phyloP scores from a whole-genome alignment of 2,113 vertebrate genomes.

The Nothoprocta perdicaria region DNA sequence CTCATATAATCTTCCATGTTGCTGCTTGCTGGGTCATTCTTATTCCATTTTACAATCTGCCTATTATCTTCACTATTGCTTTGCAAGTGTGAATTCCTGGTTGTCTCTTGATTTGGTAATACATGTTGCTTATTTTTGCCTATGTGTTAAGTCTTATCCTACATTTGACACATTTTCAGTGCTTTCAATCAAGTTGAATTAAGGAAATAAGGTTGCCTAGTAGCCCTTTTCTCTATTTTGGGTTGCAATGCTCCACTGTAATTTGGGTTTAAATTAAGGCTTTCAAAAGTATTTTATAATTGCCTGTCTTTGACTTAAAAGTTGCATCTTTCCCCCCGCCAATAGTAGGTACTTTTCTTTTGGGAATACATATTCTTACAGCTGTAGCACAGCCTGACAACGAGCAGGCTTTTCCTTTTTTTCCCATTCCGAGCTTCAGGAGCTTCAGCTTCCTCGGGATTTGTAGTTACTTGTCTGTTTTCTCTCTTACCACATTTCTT shows the following conservation, averaged over 20 bases:
- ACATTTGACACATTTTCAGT: background rate
- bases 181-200: background rate
- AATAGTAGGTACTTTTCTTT: background rate
- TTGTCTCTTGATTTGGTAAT: background rate
- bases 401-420: background rate
- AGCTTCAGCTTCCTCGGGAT: background rate
- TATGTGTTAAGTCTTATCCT: background rate
- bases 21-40: background rate
- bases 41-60: background rate
- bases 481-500: background rate
- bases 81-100: background rate
- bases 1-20: background rate
- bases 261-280: background rate
- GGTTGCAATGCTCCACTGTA: background rate
- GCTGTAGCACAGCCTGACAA: background rate
- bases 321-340: background rate
- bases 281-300: background rate
- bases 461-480: accelerated
- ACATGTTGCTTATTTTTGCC: background rate
- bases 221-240: background rate
- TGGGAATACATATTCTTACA: background rate
- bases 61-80: background rate
- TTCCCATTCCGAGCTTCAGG: background rate
- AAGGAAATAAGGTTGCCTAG: background rate
- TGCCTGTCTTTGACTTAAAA: background rate